Base-by-base conservation (phyloP, 1,140 invertebrate genomes). In the Rhagoletis zephyria region DNA sequence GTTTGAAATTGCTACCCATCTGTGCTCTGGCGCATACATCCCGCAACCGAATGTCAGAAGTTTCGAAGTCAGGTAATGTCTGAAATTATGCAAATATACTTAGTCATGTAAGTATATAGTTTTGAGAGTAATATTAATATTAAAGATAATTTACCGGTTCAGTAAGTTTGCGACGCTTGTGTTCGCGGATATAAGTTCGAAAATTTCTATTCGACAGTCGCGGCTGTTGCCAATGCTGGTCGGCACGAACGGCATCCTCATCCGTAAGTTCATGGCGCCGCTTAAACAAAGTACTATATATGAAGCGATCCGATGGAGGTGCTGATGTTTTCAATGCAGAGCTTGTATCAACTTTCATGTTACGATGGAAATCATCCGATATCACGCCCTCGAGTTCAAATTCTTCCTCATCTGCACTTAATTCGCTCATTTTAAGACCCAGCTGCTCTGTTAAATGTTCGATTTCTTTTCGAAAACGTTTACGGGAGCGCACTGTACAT, bases 171-270 rank as follows among this genome's bases (percentile, higher is more conserved):
- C 95, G 92, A 88, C 94, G 94, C 89, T 95, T 95, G 90, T 97
- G 96, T 59, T 94, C 94, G 3, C 94, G 92, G 45, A 97, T 90
- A 94, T 97, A 95, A 64, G 94, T 93, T 86, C 94, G 94, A 89
- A 96, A 97, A 51, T 94, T 94, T n/a, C 96, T 95, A 85, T 97
- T 96, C 2, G 94, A 91, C 4, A 92, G 87, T 42, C 89, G 87
- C 45, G 89, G 88, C 60, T 91, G 89, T 30, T 89, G 89, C 0
- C 88, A 89, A 14, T 89, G 59, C 56, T 91, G 90, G 88, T 90
- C 90, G 48, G 65, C 64, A 10, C 90, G 89, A 40, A 91, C 65
- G 1, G 91, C 89, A 4, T 89, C 89, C 45, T 92, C 91, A 77
- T 92, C 91, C 5, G 91, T 89, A 30, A 90, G 45, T 0, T 90